Base-by-base conservation (phyloP, 2,113 vertebrate genomes). In the Eurypyga helias region DNA sequence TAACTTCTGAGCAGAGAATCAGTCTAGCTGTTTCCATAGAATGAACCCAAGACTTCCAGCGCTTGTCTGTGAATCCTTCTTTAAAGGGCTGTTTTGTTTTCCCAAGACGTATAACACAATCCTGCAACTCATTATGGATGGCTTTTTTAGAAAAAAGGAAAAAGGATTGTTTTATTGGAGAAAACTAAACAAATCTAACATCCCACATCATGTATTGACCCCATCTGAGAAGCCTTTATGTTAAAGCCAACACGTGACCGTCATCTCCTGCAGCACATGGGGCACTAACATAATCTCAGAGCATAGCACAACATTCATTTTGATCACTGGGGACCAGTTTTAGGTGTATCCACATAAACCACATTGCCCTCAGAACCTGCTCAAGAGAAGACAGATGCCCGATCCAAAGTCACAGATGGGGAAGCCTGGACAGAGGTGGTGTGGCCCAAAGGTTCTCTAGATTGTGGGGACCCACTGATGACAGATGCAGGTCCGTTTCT, bases 161-260 rank as follows among this genome's bases (percentile, higher is more conserved):
- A 18, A 84, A 51, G 10, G 6, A 28, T 76, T 86, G 87, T 83
- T 97, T 94, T 89, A 72, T 51, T 54, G 70, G 36, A 89, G 41
- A 79, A 91, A 94, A 88, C 49, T 45, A 84, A 96, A 89, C 89
- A 94, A 94, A 94, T 72, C 67, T 93, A 62, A 92, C 89, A 95
- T 85, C 70, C 38, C 65, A 91, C 34, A 57, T 31, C 49, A 60
- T 48, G 60, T 83, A 76, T 17, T 87, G 70, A 93, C 66, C 60
- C 69, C 25, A 31, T 73, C n/a, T 43, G 45, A 95, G 73, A 90
- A 92, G 24, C 8, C 28, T 84, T 82, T 71, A 55, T 1, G 69
- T 93, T 92, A 76, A 89, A 95, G 64, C 11, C 41, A 81, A n/a
- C 17, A 61, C 15, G 60, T 1, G 2, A 57, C 41, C 45, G 89